Evolutionary conservation across 2,113 vertebrate genomes (phyloP), one percentile per base, ranked within the genome.

Genomic region (Sinocyclocheilus maitianheensis): DNA sequence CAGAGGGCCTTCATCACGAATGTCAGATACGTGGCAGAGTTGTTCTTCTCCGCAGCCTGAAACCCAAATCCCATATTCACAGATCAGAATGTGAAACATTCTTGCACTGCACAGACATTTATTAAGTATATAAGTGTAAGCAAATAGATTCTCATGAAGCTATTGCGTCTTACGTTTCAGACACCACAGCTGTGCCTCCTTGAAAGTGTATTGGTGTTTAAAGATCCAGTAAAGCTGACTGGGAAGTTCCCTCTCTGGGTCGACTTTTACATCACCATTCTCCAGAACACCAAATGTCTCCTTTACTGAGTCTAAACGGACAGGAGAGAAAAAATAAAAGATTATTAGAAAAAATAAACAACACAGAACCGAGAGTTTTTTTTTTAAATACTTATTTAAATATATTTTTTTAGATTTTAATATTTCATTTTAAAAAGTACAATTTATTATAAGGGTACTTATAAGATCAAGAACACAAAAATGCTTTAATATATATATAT

Each of bases 141-240:
- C 30, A 20, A 20, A 37, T 0, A 55, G 11, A n/a, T 81, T 77
- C 20, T 79, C 1, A 20, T 16, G 4, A 26, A 22, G 24, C 18
- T 62, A 55, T 7, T 30, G 22, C 14, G 24, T 88, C 97, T 89
- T 94, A 99, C 98, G 95, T 86, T 93, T 92, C 30, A 99, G 95
- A 85, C 98, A 99, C 98, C 97, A 97, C 46, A 95, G 94, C 77
- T 91, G 71, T 3, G 97, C 97, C 88, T 96, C 91, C 81, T 95
- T 92, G 77, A 90, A 89, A 79, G 95, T 92, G 90, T 94, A 97
- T 30, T 91, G 91, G 10, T 92, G 92, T 87, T 95, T 97, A 92
- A 95, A 98, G 88, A 99, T 82, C 96, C 93, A 92, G 48, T 95
- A 96, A 37, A 93, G 91, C 65, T 95, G 95, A 43, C 85, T 90